phyloP scores from a whole-genome alignment of 2,888 invertebrate species.

The Microchrysa polita region DNA sequence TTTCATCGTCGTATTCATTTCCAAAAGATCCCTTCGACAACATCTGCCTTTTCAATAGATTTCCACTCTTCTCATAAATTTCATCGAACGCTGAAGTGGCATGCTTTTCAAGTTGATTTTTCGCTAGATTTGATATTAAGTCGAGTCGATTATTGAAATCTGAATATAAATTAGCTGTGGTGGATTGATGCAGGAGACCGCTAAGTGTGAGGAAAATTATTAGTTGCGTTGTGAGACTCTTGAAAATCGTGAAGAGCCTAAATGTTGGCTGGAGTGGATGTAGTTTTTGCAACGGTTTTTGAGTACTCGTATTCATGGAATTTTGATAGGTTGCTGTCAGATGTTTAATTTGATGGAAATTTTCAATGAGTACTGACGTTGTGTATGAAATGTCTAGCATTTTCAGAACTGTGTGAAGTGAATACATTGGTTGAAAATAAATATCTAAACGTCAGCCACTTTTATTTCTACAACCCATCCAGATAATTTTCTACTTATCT shows the following conservation, averaged over 20 bases:
- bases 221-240: conserved; percentile 11
- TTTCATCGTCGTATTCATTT: conserved; percentile 14
- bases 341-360: too few relatives aligned
- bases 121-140: conserved; percentile 47
- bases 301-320: too few relatives aligned
- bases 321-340: too few relatives aligned
- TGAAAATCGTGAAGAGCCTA: conserved; percentile 11
- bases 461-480: too few relatives aligned
- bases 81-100: conserved; percentile 20
- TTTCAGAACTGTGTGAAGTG: too few relatives aligned
- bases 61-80: conserved; percentile 44
- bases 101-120: conserved; percentile 45
- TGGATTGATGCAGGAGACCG: conserved; percentile 4
- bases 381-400: too few relatives aligned
- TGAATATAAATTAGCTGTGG: conserved; percentile 45
- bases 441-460: too few relatives aligned
- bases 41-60: conserved; percentile 30
- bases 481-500: too few relatives aligned
- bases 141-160: conserved; percentile 46
- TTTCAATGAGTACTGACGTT: too few relatives aligned
- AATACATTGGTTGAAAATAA: too few relatives aligned
- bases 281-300: not conserved
- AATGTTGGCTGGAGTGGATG: too few relatives aligned
- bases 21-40: not conserved
- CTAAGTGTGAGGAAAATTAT: conserved; percentile 28